Base-by-base conservation (phyloP, 2,888 invertebrate species). In the Drosophila kuntzei region DNA sequence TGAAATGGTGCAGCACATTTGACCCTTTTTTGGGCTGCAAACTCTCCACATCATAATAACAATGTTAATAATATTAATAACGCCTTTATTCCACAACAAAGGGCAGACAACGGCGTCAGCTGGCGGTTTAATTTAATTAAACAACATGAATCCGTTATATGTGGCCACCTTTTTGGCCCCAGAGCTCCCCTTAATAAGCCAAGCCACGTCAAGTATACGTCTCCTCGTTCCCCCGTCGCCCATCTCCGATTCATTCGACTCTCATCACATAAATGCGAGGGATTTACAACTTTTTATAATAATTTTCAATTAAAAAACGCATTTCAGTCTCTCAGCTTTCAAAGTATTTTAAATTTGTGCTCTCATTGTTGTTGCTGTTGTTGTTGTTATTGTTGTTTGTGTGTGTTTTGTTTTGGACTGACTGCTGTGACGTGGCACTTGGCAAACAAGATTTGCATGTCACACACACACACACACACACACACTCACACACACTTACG, bases 281-380 rank as follows among this genome's bases (percentile, higher is more conserved):
- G 85, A 89, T 75, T 85, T 84, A 84, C 81, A 89, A 85, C 87
- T 85, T 89, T 89, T 76, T 84, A 80, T 87, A 79, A 89, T 85
- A 80, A 85, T 89, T 89, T 87, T 85, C 85, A 85, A 85, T 85
- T 89, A 84, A 84, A 84, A 84, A 84, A 82, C 80, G 71, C 71
- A 88, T 83, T 88, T 70, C 80, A 86, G 60, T 58, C 60, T 58
- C 34, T 27, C n/a, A n/a, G 36, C 49, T 55, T 54, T 44, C 54
- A 44, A 44, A 44, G 60, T 53, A 50, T 69, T 79, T 83, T 72
- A 51, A 34, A 53, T 51, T 51, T 37, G 60, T 71, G 61, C 20
- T 54, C 46, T 34, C 43, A 34, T 43, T 44, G 18, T 27, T 37
- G 50, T 44, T 55, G 50, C 12, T 74, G 69, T 63, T 43, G 37